Percentiles rank a stretch among this genome's conserved stretches.
These are phyloP conservation scores for Drosophila maculinotata DNA, from an alignment of 2,888 invertebrate species.

Conservation along the genomic window DNA sequence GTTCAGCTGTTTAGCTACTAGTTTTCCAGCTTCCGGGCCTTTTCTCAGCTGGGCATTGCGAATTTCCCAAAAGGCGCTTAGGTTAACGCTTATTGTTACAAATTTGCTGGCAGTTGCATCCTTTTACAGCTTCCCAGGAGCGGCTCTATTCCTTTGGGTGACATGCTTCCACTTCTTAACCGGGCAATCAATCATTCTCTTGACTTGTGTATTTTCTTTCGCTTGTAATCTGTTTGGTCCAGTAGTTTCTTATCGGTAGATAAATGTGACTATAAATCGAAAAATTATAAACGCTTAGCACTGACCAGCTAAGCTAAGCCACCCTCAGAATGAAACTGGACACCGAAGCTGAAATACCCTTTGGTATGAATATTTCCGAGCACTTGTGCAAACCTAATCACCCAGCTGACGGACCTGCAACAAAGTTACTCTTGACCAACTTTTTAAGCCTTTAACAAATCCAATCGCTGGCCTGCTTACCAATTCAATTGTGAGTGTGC, in stretches of 20 bases:
- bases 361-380: no score
- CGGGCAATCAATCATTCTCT: conserved; percentile 79
- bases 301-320: conserved; percentile 54
- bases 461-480: conserved; percentile 49
- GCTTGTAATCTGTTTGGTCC: conserved; percentile 40
- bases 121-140: conserved; percentile 50
- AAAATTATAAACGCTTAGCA: conserved; percentile 82
- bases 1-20: conserved; percentile 31
- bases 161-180: conserved; percentile 66
- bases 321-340: conserved; percentile 25
- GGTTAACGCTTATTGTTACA: conserved; percentile 78
- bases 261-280: conserved; percentile 84
- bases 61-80: conserved; percentile 70
- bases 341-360: conserved; percentile 24
- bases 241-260: conserved; percentile 58
- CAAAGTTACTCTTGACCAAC: conserved; percentile 27
- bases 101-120: conserved; percentile 67
- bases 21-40: conserved; percentile 37
- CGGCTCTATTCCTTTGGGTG: conserved; percentile 66
- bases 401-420: conserved; percentile 10
- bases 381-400: neutral
- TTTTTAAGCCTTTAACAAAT: conserved; percentile 71
- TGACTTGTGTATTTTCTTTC: conserved; percentile 65
- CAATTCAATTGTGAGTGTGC: conserved; percentile 63
- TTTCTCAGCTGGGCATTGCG: conserved; percentile 68